Conservation (phyloP, 2,113 vertebrate species). For the Hippoglossus stenolepis region DNA sequence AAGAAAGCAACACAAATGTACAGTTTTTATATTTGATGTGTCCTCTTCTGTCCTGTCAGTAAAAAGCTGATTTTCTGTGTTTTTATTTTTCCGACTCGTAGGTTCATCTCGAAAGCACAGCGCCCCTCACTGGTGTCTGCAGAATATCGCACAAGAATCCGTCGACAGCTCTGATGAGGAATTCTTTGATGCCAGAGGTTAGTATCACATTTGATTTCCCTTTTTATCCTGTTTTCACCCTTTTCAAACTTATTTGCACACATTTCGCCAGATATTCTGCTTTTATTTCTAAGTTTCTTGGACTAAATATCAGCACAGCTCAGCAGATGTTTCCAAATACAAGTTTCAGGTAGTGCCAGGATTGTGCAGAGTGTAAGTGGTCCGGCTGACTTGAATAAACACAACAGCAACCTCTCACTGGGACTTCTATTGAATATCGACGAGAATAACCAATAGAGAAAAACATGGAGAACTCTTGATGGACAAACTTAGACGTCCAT, state of each 20-base stretch:
- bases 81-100: slow-evolving; percentile 66
- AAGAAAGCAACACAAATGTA: background rate
- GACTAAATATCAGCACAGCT: too few species aligned
- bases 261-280: too few species aligned
- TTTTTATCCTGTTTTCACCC: background rate
- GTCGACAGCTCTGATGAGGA: slow-evolving; percentile 98
- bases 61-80: slow-evolving; percentile 14
- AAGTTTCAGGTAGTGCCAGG: too few species aligned
- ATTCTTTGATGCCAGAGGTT: slow-evolving; percentile 98
- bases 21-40: background rate
- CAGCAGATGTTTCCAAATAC: too few species aligned
- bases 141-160: slow-evolving; percentile 90
- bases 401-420: too few species aligned
- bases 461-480: too few species aligned
- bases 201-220: slow-evolving; percentile 63
- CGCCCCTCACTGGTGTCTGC: slow-evolving; percentile 88
- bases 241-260: background rate
- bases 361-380: too few species aligned
- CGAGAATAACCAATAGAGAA: too few species aligned
- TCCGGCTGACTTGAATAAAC: too few species aligned
- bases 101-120: slow-evolving; percentile 83
- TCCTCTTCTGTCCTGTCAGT: slow-evolving; percentile 8
- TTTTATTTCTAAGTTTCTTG: too few species aligned
- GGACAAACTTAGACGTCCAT: too few species aligned
- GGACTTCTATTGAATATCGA: too few species aligned